phyloP scores from a whole-genome alignment of 53 echinoderm and acorn worm genomes.

The Echinarachnius parma region DNA sequence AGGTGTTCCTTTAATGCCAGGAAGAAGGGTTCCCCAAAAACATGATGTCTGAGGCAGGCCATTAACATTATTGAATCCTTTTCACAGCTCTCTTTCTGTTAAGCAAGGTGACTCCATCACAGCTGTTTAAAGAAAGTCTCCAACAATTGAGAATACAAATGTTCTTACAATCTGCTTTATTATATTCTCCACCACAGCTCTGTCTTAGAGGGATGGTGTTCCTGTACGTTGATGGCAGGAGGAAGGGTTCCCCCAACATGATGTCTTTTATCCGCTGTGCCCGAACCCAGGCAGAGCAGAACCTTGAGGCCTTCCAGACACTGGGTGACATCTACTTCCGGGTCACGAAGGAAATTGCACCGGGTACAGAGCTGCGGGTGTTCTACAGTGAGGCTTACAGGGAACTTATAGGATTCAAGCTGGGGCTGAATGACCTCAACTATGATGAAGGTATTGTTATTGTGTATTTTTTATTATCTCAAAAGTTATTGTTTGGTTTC shows the following conservation, averaged over 20 bases:
- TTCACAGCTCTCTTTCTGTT: no score
- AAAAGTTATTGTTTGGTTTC: no score
- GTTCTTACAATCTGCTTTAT: no score
- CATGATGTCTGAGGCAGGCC: no score
- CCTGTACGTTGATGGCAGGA: slow-evolving; percentile 20
- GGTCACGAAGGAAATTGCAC: slow-evolving; percentile 22
- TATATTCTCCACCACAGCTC: no score
- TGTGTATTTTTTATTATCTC: no score
- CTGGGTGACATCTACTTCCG: slow-evolving; percentile 33
- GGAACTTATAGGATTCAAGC: slow-evolving; percentile 13
- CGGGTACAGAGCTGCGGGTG: slow-evolving; percentile 26
- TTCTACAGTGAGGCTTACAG: slow-evolving; percentile 37
- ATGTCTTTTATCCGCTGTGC: slow-evolving; percentile 17
- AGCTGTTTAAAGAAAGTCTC: no score
- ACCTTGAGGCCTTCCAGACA: slow-evolving; percentile 20
- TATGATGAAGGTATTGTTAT: slow-evolving; percentile 34
- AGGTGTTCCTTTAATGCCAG: no score
- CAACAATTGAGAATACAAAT: no score
- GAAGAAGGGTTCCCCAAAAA: no score
- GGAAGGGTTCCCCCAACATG: neutral
- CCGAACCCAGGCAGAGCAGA: slow-evolving; percentile 22
- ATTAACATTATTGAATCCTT: no score
- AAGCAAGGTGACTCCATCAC: no score
- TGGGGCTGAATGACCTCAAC: slow-evolving; percentile 7
- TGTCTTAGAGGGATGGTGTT: slow-evolving; percentile 20